Percentiles rank a stretch among this genome's conserved stretches.
Evolutionary conservation across 2,113 vertebrate species (phyloP).

Genomic region (Glaucomys volans): DNA sequence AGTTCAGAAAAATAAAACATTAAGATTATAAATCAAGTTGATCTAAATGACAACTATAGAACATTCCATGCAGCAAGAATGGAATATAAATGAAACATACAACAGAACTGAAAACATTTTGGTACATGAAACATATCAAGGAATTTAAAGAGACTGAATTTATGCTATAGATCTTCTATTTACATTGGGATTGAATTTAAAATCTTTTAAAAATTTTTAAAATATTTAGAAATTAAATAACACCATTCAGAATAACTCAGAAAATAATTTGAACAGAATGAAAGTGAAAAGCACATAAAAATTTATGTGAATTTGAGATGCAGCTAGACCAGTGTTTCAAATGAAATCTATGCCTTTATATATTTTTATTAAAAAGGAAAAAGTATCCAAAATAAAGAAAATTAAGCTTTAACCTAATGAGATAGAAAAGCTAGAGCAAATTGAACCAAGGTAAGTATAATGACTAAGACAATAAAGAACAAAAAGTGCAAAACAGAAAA

Average conservation of each 20-base stretch:
- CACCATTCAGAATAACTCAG: neutral
- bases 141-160: neutral
- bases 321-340: neutral
- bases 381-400: neutral
- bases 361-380: neutral
- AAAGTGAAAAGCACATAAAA: neutral
- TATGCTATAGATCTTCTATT: neutral
- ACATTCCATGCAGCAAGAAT: neutral
- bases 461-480: neutral
- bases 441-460: neutral
- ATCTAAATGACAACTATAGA: neutral
- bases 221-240: constrained; percentile 1
- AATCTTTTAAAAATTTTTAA: neutral
- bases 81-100: neutral
- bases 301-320: neutral
- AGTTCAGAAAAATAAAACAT: neutral
- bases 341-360: neutral
- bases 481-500: neutral
- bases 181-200: neutral
- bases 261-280: neutral
- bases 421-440: neutral
- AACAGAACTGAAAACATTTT: neutral
- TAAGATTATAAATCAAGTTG: neutral
- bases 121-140: neutral
- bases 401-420: neutral